Evolutionary conservation across 2,888 invertebrate species (phyloP), one percentile per base, ranked within the genome.

Genomic region (Loripinus fragilis): DNA sequence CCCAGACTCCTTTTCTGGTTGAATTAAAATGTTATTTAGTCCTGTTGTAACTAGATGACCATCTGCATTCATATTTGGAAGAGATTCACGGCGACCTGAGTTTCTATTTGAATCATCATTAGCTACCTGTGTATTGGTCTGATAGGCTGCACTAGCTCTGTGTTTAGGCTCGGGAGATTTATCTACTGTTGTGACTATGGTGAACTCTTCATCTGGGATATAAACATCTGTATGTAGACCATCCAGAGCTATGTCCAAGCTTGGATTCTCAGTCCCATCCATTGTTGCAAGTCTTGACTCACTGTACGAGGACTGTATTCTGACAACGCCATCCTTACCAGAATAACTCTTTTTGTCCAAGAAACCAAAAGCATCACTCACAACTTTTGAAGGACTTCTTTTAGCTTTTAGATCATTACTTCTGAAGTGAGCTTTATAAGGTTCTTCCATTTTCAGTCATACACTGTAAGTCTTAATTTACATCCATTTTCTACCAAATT

Each of bases 311-410:
- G 17, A 30, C 5, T 60, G 60, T 8, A 60, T 60, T 33, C 60
- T 30, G 30, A 52, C 55, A 17, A 55, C 12, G 17, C 50, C 60
- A 70, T 65, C 70, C 20, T 42, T 23, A 12, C 38, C 64, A 48
- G 45, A 12, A 60, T 60, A 45, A 15, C 60, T 71, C 10, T 78
- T 45, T 41, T 70, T 52, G 48, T 69, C 68, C 23, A 71, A 73
- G 28, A 81, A 76, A 20, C 69, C 74, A 64, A 74, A 76, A 25
- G 75, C 75, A 20, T 78, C 74, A 66, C 55, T 81, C 23, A 81
- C 73, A 69, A 55, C 67, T 55, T 73, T 77, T 30, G 72, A 68
- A 28, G 65, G 64, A 50, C 55, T 68, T 23, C 74, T 68, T 17
- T 33, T 35, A 12, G 74, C 60, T 28, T 33, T 60, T 23, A 60